Conservation (phyloP, 2,888 invertebrate genomes). For the Mythimna ferrago region DNA sequence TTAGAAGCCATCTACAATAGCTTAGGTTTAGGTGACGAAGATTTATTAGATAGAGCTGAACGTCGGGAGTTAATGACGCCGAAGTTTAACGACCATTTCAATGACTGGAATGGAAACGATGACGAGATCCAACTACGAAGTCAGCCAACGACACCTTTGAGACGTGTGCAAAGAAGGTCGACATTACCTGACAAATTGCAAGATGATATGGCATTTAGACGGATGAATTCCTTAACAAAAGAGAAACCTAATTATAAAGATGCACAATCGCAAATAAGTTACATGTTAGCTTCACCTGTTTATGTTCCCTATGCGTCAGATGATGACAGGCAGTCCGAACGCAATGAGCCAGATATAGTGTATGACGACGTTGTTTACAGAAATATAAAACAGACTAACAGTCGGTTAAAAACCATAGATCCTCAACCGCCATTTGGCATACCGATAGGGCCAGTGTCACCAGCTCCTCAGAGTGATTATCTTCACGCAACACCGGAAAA, state of each 20-base stretch:
- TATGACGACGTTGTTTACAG: conserved; percentile 96
- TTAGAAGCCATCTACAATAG: conserved; percentile 97
- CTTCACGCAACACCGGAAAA: conserved; percentile 94
- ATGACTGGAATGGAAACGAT: conserved; percentile 89
- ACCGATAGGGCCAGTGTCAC: conserved; percentile 95
- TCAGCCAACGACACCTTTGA: conserved; percentile 86
- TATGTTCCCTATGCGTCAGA: conserved; percentile 89
- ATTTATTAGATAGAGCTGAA: conserved; percentile 95
- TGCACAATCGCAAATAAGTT: conserved; percentile 90
- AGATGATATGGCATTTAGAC: conserved; percentile 95
- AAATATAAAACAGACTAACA: conserved; percentile 94
- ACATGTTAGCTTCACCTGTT: conserved; percentile 93
- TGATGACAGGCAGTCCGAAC: conserved; percentile 89
- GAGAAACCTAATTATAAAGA: conserved; percentile 85
- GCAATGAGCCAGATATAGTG: conserved; percentile 95
- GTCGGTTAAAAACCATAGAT: conserved; percentile 93
- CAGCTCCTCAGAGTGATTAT: conserved; percentile 96
- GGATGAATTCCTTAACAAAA: conserved; percentile 91
- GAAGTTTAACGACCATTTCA: conserved; percentile 85
- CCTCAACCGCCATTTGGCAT: conserved; percentile 98
- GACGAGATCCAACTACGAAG: conserved; percentile 85
- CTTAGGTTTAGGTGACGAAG: conserved; percentile 95
- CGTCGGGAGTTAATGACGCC: conserved; percentile 92
- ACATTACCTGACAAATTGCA: conserved; percentile 92
- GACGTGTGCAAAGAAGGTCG: conserved; percentile 83